phyloP scores from a whole-genome alignment of 1,140 invertebrate genomes.

The Ctenoplectra terminalis region DNA sequence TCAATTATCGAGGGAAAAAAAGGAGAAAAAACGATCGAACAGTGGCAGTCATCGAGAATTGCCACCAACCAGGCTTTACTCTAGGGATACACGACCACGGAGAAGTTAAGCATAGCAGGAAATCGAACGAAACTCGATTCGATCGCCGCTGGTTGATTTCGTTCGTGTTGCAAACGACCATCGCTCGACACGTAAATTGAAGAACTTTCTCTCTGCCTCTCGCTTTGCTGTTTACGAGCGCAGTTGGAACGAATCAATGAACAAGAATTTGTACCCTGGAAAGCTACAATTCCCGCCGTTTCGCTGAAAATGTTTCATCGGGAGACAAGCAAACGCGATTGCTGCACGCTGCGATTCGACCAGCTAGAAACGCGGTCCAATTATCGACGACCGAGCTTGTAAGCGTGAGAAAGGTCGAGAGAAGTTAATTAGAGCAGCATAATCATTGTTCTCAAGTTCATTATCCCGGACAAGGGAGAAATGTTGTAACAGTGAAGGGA shows the following conservation, averaged over 20 bases:
- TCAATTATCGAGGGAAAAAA: not conserved
- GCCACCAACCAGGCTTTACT: not conserved
- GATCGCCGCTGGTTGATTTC: constrained; percentile 14
- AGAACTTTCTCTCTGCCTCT: not conserved
- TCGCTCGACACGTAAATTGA: not conserved
- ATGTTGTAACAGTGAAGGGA: not conserved
- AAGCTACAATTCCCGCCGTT: too few species aligned
- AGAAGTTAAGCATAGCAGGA: not conserved
- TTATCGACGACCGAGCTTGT: constrained; percentile 1
- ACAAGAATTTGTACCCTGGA: not conserved
- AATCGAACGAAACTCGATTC: constrained; percentile 15
- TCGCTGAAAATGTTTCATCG: not conserved
- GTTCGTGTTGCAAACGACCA: too few species aligned
- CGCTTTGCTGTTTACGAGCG: not conserved
- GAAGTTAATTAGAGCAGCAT: constrained; percentile 37
- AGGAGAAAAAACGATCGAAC: not conserved
- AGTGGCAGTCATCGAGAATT: not conserved
- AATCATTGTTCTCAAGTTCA: constrained; percentile 38
- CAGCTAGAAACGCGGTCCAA: not conserved
- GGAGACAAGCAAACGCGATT: constrained; percentile 28
- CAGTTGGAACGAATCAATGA: not conserved
- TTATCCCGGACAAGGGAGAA: not conserved
- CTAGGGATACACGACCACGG: not conserved
- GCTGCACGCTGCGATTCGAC: constrained; percentile 9
- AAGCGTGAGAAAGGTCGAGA: constrained; percentile 4